Percentiles rank a stretch among this genome's conserved stretches.
phyloP scores from a whole-genome alignment of 2,888 invertebrate genomes.

The Spodoptera exigua region DNA sequence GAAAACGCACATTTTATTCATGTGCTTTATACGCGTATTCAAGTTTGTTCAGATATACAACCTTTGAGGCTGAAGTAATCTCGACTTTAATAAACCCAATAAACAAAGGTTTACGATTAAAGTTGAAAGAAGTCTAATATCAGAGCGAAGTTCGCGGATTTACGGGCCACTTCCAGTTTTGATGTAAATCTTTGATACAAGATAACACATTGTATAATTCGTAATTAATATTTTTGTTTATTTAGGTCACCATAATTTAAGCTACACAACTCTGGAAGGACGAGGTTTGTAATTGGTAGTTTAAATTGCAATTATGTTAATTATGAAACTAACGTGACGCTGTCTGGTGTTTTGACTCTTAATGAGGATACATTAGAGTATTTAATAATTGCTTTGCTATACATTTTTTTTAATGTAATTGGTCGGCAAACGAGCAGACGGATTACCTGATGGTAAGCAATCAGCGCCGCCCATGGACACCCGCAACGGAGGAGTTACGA shows the following conservation, averaged over 20 bases:
- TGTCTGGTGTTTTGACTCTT: too few relatives aligned
- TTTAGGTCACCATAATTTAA: constrained; percentile 75
- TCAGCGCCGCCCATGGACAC: too few relatives aligned
- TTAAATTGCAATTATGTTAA: constrained; percentile 52
- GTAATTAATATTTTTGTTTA: constrained; percentile 83
- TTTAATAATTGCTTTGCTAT: too few relatives aligned
- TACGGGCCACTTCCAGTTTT: constrained; percentile 51
- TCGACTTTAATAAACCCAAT: constrained; percentile 54
- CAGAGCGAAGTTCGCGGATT: constrained; percentile 45
- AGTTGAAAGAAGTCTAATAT: constrained; percentile 59
- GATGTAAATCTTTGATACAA: constrained; percentile 42
- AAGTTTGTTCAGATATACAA: constrained; percentile 50
- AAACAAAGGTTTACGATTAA: constrained; percentile 61
- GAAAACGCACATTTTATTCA: constrained; percentile 34
- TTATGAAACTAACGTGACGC: constrained; percentile 34
- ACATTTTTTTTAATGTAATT: too few relatives aligned
- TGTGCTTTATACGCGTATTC: constrained; percentile 38
- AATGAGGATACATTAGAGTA: too few relatives aligned
- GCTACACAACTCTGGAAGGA: constrained; percentile 29
- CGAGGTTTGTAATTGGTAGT: constrained; percentile 58
- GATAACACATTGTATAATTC: constrained; percentile 65
- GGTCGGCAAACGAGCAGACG: too few relatives aligned
- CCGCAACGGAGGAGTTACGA: too few relatives aligned
- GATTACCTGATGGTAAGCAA: too few relatives aligned
- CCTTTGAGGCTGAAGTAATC: constrained; percentile 55